Base-by-base conservation (phyloP, 2,888 invertebrate genomes). In the Andricus curvator region DNA sequence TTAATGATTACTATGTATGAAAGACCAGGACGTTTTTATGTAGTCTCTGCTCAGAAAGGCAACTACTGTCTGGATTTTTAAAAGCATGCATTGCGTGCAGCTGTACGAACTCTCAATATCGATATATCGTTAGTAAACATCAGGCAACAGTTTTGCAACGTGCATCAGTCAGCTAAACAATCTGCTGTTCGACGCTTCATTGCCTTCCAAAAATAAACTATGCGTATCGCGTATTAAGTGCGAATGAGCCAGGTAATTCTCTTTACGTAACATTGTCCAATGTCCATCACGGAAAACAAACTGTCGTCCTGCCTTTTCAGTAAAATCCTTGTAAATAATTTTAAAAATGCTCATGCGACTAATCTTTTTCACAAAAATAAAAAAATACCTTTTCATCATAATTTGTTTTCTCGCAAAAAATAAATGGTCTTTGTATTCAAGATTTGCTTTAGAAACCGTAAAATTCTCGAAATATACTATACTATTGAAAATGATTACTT, bases 131-230 rank as follows among this genome's bases (percentile, higher is more conserved):
- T 74, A 60, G 74, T 74, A 74, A 74, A 74, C 74, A 74, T 37
- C 51, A 56, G 51, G n/a, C 74, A 74, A 13, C 29, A 74, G 51
- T 74, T 74, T 74, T 74, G 74, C 74, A 74, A 74, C 56, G 56
- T 74, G 56, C 37, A 74, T 56, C 74, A 74, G 74, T 74, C 56
- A 74, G 74, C 79, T 74, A 79, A 79, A 79, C 79, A 79, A 79
- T 79, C 79, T 60, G 29, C 44, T 70, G 81, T 79, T 80, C 81
- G 83, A 81, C 81, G 80, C 80, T 83, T 83, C 83, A 83, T 83
- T 81, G 83, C 80, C 81, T 83, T 83, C 81, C 81, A 81, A 83
- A 83, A 83, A 83, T 82, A 83, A 83, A 80, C 79, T 80, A 79
- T 78, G 77, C 78, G 67, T 64, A 48, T 74, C 74, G 64, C 74